Evolutionary conservation across 2,797 vertebrate species (phyloP), one percentile per base, ranked within the genome.

Genomic region (Valencia hispanica): DNA sequence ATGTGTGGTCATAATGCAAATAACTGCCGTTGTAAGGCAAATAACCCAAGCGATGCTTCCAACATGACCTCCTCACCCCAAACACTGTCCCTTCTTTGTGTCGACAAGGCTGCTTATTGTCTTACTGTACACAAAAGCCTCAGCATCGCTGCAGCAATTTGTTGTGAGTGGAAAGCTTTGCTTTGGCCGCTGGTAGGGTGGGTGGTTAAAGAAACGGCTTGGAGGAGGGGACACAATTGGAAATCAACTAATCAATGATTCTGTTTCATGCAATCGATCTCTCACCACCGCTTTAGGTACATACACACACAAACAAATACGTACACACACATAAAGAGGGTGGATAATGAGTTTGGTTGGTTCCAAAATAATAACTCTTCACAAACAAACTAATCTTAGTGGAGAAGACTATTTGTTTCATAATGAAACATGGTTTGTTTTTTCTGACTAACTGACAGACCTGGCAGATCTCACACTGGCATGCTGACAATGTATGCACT

Each of bases 391-490:
- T 73, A 53, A 74, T 68, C n/a, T 79, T 48, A 66, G 74, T 65
- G 48, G 32, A 72, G 72, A 48, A 36, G 79, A 73, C 34, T 73
- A 68, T 57, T n/a, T n/a, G 80, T 43, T 78, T 78, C 55, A 57
- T n/a, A 7, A 39, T 25, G 34, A 32, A 73, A 51, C 51, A 3
- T 22, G 69, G 75, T 80, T 53, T 63, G 70, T 83, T 81, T 68
- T 83, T 78, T 80, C 84, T 69, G 81, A 59, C 88, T 89, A 39
- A 27, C 12, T 89, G 86, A 90, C 91, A 88, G 81, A 55, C 25
- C 79, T 93, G 93, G 89, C 91, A 92, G 85, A 86, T 80, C 81
- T 79, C 93, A 86, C 78, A 80, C 80, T 80, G 86, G 79, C 76
- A 84, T 82, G 77, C 79, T 84, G 85, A 91, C 89, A 88, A 72